Conservation (phyloP, 2,113 vertebrate genomes). For the Romanogobio albipinnatus region DNA sequence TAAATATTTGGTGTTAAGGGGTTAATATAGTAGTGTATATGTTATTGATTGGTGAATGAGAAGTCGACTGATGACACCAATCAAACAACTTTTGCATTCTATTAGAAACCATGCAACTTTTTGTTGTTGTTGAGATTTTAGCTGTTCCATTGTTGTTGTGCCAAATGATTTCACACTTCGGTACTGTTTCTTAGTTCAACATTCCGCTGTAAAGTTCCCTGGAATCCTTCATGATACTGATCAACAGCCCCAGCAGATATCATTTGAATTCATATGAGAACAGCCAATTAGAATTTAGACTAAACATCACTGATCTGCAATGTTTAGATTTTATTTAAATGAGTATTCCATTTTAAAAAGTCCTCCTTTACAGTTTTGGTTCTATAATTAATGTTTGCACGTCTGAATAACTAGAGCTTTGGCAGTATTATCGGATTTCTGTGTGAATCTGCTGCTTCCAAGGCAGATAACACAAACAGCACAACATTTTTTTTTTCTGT, state of each 20-base stretch:
- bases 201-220: background rate
- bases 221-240: background rate
- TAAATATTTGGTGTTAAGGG: constrained; percentile 11
- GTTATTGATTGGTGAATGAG: background rate
- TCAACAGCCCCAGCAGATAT: background rate
- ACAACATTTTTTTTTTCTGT: background rate
- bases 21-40: constrained; percentile 12
- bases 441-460: background rate
- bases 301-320: background rate
- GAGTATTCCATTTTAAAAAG: background rate
- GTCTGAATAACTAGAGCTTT: background rate
- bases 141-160: constrained; percentile 14
- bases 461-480: background rate
- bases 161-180: constrained; percentile 37
- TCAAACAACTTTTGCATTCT: background rate
- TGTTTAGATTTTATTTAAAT: background rate
- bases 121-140: background rate
- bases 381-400: background rate
- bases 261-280: background rate
- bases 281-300: background rate
- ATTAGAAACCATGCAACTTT: constrained; percentile 18
- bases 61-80: background rate
- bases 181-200: constrained; percentile 1
- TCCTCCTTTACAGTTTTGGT: background rate
- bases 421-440: background rate